Conservation (phyloP, 2,888 invertebrate species). For the Pseudococcus jackbeardsleyi region DNA sequence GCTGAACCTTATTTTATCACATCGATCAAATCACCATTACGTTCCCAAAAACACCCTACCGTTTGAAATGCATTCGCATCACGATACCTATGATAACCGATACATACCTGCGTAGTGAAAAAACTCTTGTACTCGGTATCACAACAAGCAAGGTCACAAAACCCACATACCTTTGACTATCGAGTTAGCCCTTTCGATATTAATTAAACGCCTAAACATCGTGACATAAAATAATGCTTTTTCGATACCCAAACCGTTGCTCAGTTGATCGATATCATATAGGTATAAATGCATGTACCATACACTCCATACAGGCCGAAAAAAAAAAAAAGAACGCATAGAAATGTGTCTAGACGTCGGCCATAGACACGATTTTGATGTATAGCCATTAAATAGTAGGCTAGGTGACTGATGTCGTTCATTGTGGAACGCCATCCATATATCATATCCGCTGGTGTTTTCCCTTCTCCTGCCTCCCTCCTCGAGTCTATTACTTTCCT, state of each 20-base stretch:
- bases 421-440: slow-evolving; percentile 53
- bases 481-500: neutral
- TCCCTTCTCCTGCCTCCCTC: neutral
- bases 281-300: neutral
- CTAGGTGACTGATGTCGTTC: slow-evolving; percentile 62
- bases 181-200: slow-evolving; percentile 18
- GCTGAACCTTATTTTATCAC: neutral
- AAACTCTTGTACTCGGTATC: neutral
- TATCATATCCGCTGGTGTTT: slow-evolving; percentile 49
- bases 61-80: neutral
- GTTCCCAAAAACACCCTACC: neutral
- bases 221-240: slow-evolving; percentile 46
- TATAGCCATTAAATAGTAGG: slow-evolving; percentile 58
- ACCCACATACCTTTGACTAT: neutral
- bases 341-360: slow-evolving; percentile 57
- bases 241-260: neutral
- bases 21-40: slow-evolving; percentile 8
- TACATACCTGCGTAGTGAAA: neutral
- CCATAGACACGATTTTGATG: slow-evolving; percentile 59
- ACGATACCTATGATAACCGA: too few species aligned
- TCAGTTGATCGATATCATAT: slow-evolving; percentile 33
- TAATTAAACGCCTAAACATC: slow-evolving; percentile 54
- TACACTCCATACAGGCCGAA: neutral
- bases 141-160: neutral
- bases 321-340: neutral